phyloP scores from a whole-genome alignment of 2,797 vertebrate species.

The Eupleurogrammus muticus region DNA sequence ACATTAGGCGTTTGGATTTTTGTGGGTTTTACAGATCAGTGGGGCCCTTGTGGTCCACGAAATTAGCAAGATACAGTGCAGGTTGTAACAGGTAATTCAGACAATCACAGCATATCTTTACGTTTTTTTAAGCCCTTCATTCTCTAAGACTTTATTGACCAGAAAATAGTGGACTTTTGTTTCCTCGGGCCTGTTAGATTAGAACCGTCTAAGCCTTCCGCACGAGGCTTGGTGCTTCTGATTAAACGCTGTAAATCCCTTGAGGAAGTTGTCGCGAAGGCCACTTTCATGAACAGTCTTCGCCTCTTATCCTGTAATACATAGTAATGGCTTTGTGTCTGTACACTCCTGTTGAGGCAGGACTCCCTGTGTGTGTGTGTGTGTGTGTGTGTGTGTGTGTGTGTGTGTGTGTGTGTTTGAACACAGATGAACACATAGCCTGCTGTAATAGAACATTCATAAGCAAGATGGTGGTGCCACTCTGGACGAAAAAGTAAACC shows the following conservation, averaged over 20 bases:
- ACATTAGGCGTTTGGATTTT: slow-evolving; percentile 41
- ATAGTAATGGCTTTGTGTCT: slow-evolving; percentile 47
- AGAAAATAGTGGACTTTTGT: slow-evolving; percentile 43
- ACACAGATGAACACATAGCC: neutral
- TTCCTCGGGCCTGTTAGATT: slow-evolving; percentile 52
- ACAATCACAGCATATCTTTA: slow-evolving; percentile 39
- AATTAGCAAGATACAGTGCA: slow-evolving; percentile 30
- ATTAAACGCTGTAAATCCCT: slow-evolving; percentile 63
- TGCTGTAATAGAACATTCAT: slow-evolving; percentile 65
- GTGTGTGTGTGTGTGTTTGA: neutral
- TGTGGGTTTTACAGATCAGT: slow-evolving; percentile 9
- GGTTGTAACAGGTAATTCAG: slow-evolving; percentile 26
- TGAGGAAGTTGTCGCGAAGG: slow-evolving; percentile 42
- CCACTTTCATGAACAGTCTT: slow-evolving; percentile 51
- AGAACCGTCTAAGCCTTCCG: slow-evolving; percentile 33
- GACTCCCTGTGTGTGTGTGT: neutral
- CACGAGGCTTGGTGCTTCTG: slow-evolving; percentile 32
- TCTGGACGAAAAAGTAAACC: slow-evolving; percentile 55
- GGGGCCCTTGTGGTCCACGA: neutral
- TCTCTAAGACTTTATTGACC: slow-evolving; percentile 46
- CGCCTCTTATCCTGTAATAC: slow-evolving; percentile 40
- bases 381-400: slow-evolving; percentile 27
- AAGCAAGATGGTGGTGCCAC: slow-evolving; percentile 51
- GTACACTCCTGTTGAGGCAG: slow-evolving; percentile 56
- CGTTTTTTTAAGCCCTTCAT: slow-evolving; percentile 6